These are phyloP conservation scores for Argynnis bischoffii DNA, from an alignment of 2,888 invertebrate genomes.

Conservation along the genomic window DNA sequence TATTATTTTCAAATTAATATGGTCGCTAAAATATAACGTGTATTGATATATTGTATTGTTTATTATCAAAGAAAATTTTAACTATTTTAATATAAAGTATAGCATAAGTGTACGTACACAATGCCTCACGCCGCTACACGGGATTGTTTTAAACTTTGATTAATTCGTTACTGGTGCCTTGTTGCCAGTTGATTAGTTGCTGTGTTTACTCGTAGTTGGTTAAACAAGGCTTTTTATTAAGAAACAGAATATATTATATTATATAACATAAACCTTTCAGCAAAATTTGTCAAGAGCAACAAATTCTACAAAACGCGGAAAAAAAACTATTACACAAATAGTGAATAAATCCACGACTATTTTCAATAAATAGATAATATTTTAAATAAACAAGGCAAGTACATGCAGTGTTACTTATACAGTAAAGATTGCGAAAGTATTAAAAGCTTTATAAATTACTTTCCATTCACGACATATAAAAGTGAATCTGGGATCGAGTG, in stretches of 20 bases:
- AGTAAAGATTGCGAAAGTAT: not conserved
- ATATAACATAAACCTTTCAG: not conserved
- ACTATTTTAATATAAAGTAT: conserved; percentile 1
- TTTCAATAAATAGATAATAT: too few relatives aligned
- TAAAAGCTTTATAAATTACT: not conserved
- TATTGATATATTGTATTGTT: too few relatives aligned
- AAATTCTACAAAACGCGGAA: not conserved
- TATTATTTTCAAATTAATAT: too few relatives aligned
- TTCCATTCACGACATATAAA: not conserved
- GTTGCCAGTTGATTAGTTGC: conserved; percentile 70
- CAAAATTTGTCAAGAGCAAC: too few relatives aligned
- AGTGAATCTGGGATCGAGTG: conserved; percentile 15
- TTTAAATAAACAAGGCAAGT: too few relatives aligned
- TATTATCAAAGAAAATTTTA: conserved; percentile 3
- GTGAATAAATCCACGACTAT: too few relatives aligned
- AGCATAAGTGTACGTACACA: conserved; percentile 29
- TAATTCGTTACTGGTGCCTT: conserved; percentile 73
- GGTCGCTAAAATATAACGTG: not conserved
- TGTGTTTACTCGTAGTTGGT: conserved; percentile 39
- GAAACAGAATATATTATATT: not conserved
- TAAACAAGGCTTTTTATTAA: conserved; percentile 3
- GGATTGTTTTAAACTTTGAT: conserved; percentile 81
- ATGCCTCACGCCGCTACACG: conserved; percentile 59
- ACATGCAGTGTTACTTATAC: not conserved
- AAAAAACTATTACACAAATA: not conserved